Conservation (phyloP, 2,113 vertebrate species). For the Etia nguti region DNA sequence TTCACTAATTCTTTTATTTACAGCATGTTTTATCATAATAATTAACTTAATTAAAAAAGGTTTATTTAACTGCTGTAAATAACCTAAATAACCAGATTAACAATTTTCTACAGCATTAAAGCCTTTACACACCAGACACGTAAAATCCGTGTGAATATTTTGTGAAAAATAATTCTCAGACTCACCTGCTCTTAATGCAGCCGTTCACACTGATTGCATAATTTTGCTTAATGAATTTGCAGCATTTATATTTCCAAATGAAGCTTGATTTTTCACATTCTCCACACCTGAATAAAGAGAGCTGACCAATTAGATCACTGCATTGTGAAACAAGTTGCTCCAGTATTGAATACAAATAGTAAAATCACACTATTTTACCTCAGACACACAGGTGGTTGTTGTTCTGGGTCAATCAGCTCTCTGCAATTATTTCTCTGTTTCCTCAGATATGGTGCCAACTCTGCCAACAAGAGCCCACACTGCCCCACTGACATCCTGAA, state of each 20-base stretch:
- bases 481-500: neutral
- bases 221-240: neutral
- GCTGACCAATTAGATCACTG: neutral
- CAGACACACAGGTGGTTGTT: neutral
- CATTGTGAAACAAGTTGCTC: neutral
- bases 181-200: neutral
- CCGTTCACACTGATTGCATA: neutral
- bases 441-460: neutral
- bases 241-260: neutral
- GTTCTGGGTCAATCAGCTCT: neutral
- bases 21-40: neutral
- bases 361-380: neutral
- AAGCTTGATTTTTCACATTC: neutral
- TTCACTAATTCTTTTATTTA: neutral
- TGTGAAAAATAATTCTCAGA: neutral
- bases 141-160: neutral
- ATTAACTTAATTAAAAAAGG: rapidly evolving
- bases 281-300: neutral
- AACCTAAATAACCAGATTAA: neutral
- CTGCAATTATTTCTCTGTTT: neutral
- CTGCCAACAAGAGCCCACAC: neutral
- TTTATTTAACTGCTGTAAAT: neutral
- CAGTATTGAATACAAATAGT: neutral
- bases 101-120: neutral
- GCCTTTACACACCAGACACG: neutral